Percentiles rank a stretch among this genome's conserved stretches.
These are phyloP conservation scores for Harpalus rubripes DNA, from an alignment of 2,888 invertebrate genomes.

Conservation along the genomic window DNA sequence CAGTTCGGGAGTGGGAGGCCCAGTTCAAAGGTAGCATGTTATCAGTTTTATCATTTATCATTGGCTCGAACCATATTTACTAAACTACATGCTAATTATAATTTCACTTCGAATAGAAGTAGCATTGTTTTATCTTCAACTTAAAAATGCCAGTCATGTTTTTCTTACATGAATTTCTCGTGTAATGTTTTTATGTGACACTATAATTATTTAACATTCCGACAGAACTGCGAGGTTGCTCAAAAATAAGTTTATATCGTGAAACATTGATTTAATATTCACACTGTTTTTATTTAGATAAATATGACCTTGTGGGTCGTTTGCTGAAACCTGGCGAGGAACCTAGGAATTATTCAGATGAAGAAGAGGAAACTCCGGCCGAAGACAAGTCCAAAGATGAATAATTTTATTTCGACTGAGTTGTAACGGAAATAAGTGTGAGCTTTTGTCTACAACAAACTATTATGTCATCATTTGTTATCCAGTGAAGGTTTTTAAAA, in stretches of 20 bases:
- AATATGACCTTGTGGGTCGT: slow-evolving; percentile 94
- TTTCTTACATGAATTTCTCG: slow-evolving; percentile 11
- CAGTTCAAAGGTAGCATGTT: slow-evolving; percentile 90
- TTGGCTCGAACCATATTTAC: slow-evolving; percentile 19
- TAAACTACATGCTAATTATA: background rate
- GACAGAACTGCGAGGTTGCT: background rate
- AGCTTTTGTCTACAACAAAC: slow-evolving; percentile 59
- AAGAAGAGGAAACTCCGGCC: slow-evolving; percentile 84
- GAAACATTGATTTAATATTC: background rate
- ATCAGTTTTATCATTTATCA: background rate
- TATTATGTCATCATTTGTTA: slow-evolving; percentile 21
- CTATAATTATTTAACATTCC: background rate
- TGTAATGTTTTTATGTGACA: background rate
- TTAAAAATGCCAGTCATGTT: slow-evolving; percentile 16
- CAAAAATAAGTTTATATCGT: background rate
- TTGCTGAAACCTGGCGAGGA: slow-evolving; percentile 94
- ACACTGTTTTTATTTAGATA: slow-evolving; percentile 82
- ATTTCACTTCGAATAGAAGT: background rate
- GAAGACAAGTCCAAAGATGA: slow-evolving; percentile 77
- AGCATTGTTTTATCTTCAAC: background rate
- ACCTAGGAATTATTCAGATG: slow-evolving; percentile 94
- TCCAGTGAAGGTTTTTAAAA: slow-evolving; percentile 26
- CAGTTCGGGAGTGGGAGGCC: slow-evolving; percentile 97
- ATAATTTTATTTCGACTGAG: slow-evolving; percentile 66
- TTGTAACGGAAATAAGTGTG: slow-evolving; percentile 63